phyloP scores from a whole-genome alignment of 1,140 invertebrate genomes.

The Micrasema minimum region DNA sequence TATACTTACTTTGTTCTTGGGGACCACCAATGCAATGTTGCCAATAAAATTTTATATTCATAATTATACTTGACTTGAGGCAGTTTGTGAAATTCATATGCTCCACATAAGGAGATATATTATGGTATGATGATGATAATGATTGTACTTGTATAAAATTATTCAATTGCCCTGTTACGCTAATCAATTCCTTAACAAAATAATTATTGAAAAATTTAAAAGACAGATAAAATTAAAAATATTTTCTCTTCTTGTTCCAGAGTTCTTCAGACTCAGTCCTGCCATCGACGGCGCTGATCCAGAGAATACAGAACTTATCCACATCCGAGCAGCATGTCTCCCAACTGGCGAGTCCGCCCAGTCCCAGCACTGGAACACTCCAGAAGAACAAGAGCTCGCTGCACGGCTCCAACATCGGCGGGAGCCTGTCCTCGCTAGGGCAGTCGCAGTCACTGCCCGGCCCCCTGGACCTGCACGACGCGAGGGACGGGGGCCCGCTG shows the following conservation, averaged over 20 bases:
- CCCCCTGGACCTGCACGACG: conserved; percentile 45
- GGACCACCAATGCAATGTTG: no score
- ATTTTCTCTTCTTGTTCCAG: conserved; percentile 55
- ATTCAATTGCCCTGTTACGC: no score
- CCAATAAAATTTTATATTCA: no score
- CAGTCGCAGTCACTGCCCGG: conserved; percentile 34
- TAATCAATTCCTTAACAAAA: no score
- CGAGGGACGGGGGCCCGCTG: conserved; percentile 58
- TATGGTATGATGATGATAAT: no score
- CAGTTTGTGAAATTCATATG: no score
- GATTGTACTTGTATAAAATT: no score
- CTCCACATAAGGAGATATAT: no score
- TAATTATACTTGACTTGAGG: no score
- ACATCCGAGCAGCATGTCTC: conserved; percentile 3
- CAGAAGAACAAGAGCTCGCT: conserved; percentile 63
- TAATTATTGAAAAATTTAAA: no score
- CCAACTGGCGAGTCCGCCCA: conserved; percentile 8
- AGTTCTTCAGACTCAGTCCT: conserved; percentile 60
- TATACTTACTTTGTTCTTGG: no score
- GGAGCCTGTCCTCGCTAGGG: conserved; percentile 60
- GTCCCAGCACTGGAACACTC: conserved; percentile 57
- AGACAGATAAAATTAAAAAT: no score
- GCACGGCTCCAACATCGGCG: conserved; percentile 56
- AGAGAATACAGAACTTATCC: conserved; percentile 31
- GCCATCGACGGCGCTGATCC: conserved; percentile 14